Base-by-base conservation (phyloP, 2,888 invertebrate genomes). In the Eupithecia exiguata region DNA sequence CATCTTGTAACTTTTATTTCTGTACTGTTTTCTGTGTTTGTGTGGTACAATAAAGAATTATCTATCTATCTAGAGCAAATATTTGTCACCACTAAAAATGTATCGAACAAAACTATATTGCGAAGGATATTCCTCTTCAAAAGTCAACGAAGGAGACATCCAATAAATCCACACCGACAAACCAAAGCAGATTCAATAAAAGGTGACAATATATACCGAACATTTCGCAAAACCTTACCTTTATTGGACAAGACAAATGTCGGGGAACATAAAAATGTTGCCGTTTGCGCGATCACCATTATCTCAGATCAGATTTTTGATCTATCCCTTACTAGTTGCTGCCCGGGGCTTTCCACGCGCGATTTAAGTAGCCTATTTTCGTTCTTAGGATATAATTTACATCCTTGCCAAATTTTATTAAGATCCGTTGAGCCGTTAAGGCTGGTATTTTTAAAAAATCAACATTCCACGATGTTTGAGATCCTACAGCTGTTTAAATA, bases 181-280 rank as follows among this genome's bases (percentile, higher is more conserved):
- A 65, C 35, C 38, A 18, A n/a, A 36, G 63, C 38, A 16, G 36
- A 35, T 65, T 38, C 36, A 65, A 65, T 65, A 65, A 65, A 65
- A 36, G 63, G 16, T 65, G 36, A 36, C 38, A 65, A 65, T 65
- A 65, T 65, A 65, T 36, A 18, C 35, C 35, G 62, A 62, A 35
- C 18, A 35, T 62, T 36, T 35, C 62, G 18, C 62, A 35, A 62
- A 35, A 62, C 35, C 62, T 30, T 62, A 62, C 35, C 62, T 62
- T 62, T 71, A 74, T 78, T 80, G 78, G 76, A 77, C 68, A 78
- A 80, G 80, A 81, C 68, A 67, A 80, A 81, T 79, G 73, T 63
- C 12, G 0, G 53, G 4, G 10, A 53, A 53, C 53, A 21, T 12
- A 12, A 53, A 58, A 58, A 58, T 14, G 58, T 58, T 58, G 58